Base-by-base conservation (phyloP, 2,888 invertebrate genomes). In the Cataglyphis rosenhaueri region DNA sequence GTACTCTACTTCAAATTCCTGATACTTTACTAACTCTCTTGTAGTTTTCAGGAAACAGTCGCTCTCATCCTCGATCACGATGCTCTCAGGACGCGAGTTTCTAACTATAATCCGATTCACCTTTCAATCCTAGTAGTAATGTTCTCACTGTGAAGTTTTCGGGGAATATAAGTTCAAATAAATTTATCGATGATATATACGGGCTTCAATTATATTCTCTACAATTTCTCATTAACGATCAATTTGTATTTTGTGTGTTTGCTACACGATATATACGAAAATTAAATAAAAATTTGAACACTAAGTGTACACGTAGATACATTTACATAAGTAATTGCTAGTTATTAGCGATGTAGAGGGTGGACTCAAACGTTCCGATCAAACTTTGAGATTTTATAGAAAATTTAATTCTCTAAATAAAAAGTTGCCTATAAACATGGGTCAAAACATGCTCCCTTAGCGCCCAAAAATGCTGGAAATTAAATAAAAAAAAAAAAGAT, bases 51-150 rank as follows among this genome's bases (percentile, higher is more conserved):
- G 21, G 1, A 62, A 74, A 62, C 32, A 62, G 44, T 35, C 62
- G 32, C n/a, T 61, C 41, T 15, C 41, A 29, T 32, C 1, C 6
- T 38, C 41, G 62, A 61, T 73, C 61, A 41, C 44, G 29, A 59
- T 44, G n/a, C 12, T 61, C 64, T 44, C 21, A 18, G 32, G 9
- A 32, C 12, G 44, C 21, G n/a, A 61, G 5, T 62, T 74, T 74
- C 29, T 32, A 57, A 71, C 38, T 71, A 21, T 74, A 74, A 74
- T 64, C 32, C 32, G 62, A 74, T 62, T 64, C 18, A 57, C 48
- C 21, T 75, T 74, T 52, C 64, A 75, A 62, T 21, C 10, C 18
- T 32, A 21, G 9, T 4, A 32, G 21, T 15, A 18, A 5, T 21
- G 48, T 25, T 21, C 10, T 15, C 62, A 21, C 48, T n/a, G 41